phyloP scores from a whole-genome alignment of 2,888 invertebrate genomes.

The Himalopsyche kuldschensis region DNA sequence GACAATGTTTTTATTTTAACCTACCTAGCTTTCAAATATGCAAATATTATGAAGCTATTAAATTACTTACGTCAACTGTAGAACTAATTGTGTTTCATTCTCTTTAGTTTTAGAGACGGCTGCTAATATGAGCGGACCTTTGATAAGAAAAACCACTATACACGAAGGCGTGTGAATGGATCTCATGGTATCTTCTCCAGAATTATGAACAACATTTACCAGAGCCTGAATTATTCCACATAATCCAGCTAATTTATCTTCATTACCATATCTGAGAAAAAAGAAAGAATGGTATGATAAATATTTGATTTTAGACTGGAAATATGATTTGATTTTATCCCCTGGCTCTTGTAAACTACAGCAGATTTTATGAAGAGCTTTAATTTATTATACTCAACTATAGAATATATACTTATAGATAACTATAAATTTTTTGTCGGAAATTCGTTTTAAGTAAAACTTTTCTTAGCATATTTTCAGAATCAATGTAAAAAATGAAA shows the following conservation, averaged over 20 bases:
- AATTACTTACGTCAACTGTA: conserved; percentile 78
- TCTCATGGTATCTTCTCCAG: conserved; percentile 79
- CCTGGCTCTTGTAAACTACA: background rate
- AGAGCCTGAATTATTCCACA: conserved; percentile 95
- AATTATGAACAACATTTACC: conserved; percentile 85
- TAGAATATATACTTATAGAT: too few species aligned
- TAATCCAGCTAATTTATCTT: conserved; percentile 90
- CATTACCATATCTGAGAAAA: conserved; percentile 77
- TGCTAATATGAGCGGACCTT: conserved; percentile 89
- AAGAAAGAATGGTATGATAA: conserved; percentile 1
- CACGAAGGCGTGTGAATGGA: conserved; percentile 85
- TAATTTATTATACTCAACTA: background rate
- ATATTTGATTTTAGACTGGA: background rate
- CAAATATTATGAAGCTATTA: background rate
- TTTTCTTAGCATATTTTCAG: background rate
- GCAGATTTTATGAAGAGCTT: background rate
- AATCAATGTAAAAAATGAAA: background rate
- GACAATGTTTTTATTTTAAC: background rate
- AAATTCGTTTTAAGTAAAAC: too few species aligned
- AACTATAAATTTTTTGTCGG: too few species aligned
- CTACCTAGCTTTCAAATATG: background rate
- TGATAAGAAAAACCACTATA: conserved; percentile 87
- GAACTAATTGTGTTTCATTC: conserved; percentile 78
- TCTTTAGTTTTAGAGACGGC: conserved; percentile 83
- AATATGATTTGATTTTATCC: conserved; percentile 13